Evolutionary conservation across 2,888 invertebrate species (phyloP), one percentile per base, ranked within the genome.

Genomic region (Cryptocheilus praepositus): DNA sequence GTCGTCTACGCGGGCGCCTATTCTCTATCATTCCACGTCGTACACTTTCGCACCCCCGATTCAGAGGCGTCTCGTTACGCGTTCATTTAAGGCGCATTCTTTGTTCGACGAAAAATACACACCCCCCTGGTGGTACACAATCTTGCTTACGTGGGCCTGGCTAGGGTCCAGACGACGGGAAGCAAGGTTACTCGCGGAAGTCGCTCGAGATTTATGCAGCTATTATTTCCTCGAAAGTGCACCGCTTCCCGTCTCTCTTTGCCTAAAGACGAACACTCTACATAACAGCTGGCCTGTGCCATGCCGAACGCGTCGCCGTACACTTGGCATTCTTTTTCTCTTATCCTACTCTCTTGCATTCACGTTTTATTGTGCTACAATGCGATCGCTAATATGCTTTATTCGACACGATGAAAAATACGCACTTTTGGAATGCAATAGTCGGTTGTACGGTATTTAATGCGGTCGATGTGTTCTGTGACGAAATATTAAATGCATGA

Each of bases 121-220:
- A 22, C 60, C 65, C 18, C 28, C 4, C 28, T 28, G 28, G 28
- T 11, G 36, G 36, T 7, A 36, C 36, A 36, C 36, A 36, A 7
- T 36, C 36, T 71, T 70, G 73, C 70, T 69, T 70, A 61, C 71
- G 76, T 62, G 74, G 76, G 77, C 75, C 80, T 85, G 84, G 85
- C 85, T 71, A 72, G 60, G 64, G 77, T 83, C 84, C 85, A 85
- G 80, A 65, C 59, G 44, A 74, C 61, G 36, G 59, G 52, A 55
- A 7, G 73, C 70, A 79, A 79, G 70, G 72, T 70, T 72, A 73
- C 72, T 67, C 74, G 61, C 66, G 75, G 70, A 72, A 76, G 76
- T 77, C 73, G 70, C 71, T 69, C 72, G 71, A 71, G 80, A 84
- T 82, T 83, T 83, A 83, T 81, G 75, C 74, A 61, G 75, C 81